phyloP scores from a whole-genome alignment of 2,797 vertebrate species.

The Psittacula echo region DNA sequence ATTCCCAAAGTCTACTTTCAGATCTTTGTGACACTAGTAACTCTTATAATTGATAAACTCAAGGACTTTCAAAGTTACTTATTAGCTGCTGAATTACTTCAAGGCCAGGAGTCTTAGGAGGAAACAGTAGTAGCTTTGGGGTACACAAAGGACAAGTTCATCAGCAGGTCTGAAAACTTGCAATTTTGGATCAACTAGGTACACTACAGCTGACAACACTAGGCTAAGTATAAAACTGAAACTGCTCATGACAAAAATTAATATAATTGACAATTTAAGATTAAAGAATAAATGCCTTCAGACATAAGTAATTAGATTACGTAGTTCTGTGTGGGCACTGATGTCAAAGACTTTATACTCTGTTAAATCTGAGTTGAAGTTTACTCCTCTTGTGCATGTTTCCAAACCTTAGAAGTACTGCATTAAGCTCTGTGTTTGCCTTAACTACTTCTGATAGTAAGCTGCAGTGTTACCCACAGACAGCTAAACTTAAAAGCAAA shows the following conservation, averaged over 20 bases:
- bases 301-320: not conserved
- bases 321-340: not conserved
- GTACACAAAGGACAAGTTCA: not conserved
- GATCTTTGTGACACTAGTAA: not conserved
- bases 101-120: not conserved
- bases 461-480: not conserved
- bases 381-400: not conserved
- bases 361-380: not conserved
- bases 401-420: not conserved
- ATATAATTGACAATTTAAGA: not conserved
- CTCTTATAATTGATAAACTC: not conserved
- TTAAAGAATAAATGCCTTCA: not conserved
- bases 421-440: not conserved
- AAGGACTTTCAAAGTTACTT: not conserved
- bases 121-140: not conserved
- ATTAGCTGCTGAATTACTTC: not conserved
- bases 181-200: not conserved
- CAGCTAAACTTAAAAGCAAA: not conserved
- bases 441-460: not conserved
- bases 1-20: not conserved
- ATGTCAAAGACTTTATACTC: not conserved
- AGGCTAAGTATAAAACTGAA: not conserved
- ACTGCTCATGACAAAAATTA: not conserved
- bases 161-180: not conserved
- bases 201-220: accelerated